A percentile compares a stretch with the other conserved stretches of the same genome.
These are phyloP conservation scores for Gastrophryne carolinensis DNA, from an alignment of 2,797 vertebrate species.

Conservation along the genomic window DNA sequence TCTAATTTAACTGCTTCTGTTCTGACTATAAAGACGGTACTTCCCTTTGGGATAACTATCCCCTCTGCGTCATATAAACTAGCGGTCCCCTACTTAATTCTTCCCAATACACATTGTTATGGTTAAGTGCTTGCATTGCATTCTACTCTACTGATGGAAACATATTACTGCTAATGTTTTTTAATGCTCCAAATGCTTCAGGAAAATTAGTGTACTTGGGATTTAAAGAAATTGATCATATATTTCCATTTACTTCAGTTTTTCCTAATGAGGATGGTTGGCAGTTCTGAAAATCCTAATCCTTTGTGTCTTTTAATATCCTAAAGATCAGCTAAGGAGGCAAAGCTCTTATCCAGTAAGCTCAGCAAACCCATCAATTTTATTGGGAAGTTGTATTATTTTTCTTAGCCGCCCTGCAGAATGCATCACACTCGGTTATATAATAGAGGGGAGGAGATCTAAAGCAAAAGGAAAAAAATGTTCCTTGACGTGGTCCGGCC, in stretches of 20 bases:
- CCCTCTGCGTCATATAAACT: too few species aligned
- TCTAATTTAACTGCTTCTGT: too few species aligned
- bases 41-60: too few species aligned
- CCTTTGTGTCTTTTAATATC: neutral
- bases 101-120: too few species aligned
- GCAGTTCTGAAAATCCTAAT: neutral
- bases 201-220: neutral
- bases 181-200: too few species aligned
- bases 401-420: neutral
- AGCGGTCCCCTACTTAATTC: too few species aligned
- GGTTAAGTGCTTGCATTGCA: too few species aligned
- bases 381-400: neutral
- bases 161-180: too few species aligned
- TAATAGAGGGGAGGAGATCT: slow-evolving; percentile 4
- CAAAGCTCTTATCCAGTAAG: neutral
- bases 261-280: neutral
- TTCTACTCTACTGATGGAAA: too few species aligned
- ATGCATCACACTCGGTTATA: slow-evolving; percentile 17
- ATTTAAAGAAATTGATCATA: neutral
- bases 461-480: neutral
- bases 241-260: neutral
- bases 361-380: neutral
- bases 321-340: neutral
- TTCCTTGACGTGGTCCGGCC: neutral
- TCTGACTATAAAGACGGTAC: too few species aligned